These are phyloP conservation scores for Acipenser oxyrinchus DNA, from an alignment of 2,797 vertebrate species.

Conservation along the genomic window DNA sequence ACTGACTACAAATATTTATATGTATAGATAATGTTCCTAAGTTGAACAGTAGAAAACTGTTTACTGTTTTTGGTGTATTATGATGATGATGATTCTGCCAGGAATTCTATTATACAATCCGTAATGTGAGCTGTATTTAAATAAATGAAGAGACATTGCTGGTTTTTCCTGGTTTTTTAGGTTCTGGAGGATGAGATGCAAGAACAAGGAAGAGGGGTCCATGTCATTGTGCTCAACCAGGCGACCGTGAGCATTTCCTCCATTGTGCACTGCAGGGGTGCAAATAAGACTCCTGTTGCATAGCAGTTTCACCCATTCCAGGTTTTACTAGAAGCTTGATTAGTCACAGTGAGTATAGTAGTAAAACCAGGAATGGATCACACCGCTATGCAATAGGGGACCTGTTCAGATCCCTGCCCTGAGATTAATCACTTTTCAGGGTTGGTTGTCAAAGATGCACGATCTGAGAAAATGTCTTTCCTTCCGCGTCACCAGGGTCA, in stretches of 20 bases:
- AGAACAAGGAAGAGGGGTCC: slow-evolving; percentile 89
- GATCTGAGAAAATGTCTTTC: slow-evolving; percentile 6
- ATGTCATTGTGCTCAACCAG: slow-evolving; percentile 93
- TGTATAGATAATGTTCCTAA: no score
- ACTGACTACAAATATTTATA: no score
- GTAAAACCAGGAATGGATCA: no score
- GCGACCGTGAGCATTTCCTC: slow-evolving; percentile 67
- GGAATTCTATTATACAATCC: not conserved
- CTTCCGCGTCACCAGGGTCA: slow-evolving; percentile 66
- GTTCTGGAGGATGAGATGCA: slow-evolving; percentile 89
- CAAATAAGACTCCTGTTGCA: no score
- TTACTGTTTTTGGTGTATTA: not conserved
- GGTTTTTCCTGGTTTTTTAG: slow-evolving; percentile 39
- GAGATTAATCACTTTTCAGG: not conserved
- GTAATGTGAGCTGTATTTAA: not conserved
- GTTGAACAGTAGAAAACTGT: no score
- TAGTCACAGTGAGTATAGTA: no score
- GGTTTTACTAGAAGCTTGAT: no score
- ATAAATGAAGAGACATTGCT: not conserved
- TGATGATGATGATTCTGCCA: not conserved
- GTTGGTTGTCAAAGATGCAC: not conserved
- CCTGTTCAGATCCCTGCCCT: no score
- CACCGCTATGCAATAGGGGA: no score
- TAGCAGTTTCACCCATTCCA: no score
- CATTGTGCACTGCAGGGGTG: not conserved